Base-by-base conservation (phyloP, 2,113 vertebrate genomes). In the Acanthochromis polyacanthus region DNA sequence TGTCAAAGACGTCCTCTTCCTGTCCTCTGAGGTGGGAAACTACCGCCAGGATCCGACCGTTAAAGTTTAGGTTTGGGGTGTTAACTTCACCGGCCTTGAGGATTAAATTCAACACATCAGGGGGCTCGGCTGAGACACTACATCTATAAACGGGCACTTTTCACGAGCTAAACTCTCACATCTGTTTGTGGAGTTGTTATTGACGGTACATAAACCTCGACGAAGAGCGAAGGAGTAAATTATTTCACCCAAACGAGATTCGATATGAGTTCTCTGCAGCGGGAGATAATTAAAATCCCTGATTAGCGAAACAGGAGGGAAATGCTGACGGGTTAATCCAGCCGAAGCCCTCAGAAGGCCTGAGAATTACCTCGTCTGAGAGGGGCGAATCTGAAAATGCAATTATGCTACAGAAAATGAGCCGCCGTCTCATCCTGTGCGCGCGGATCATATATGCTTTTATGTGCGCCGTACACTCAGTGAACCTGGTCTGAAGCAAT, bases 251-350 rank as follows among this genome's bases (percentile, higher is more conserved):
- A 45, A 65, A 72, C 45, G 60, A 52, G 65, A 82, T 80, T 81
- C 55, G 4, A 30, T 30, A 30, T 30, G 4, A 64, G 71, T 50
- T 83, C 46, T 50, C 28, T 53, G n/a, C 46, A 11, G 1, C 68
- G 55, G 28, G 32, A 19, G 22, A 71, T 83, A 83, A 85, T 83
- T 85, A 71, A 80, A 91, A 91, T 85, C 76, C 56, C 36, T 28
- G 76, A 82, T 83, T 83, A 85, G 74, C 20, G 10, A 45, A 66
- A 6, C 1, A 2, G 28, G 71, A 61, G 53, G 17, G 45, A 86
- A 88, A 60, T 22, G 81, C 72, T 73, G 84, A 80, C 60, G 71
- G 64, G 66, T 74, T 87, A 85, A 90, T 90, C 86, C 82, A 14
- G 19, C 20, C 4, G 5, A 58, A 75, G 76, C 78, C 59, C 69